These are phyloP conservation scores for Aegotheles bennettii DNA, from an alignment of 2,113 vertebrate species.

Conservation along the genomic window DNA sequence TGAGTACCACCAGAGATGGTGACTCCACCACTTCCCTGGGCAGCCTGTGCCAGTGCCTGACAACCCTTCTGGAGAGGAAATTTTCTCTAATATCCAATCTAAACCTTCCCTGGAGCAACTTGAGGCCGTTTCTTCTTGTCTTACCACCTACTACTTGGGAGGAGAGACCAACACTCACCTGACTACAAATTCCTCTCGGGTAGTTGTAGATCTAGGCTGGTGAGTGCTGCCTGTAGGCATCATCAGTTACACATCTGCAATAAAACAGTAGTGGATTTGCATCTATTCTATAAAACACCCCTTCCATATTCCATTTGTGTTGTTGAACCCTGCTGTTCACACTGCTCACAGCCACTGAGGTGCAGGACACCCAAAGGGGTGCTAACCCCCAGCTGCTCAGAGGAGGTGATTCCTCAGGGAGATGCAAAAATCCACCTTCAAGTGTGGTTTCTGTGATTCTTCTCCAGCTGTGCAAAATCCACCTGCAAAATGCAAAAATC, in stretches of 20 bases:
- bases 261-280: background rate
- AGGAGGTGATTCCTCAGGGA: background rate
- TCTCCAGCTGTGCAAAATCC: background rate
- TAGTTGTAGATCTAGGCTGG: background rate
- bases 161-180: background rate
- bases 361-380: accelerated
- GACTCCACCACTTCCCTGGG: background rate
- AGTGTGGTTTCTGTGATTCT: background rate
- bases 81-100: background rate
- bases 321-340: background rate
- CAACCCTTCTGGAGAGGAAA: background rate
- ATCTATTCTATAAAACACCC: background rate
- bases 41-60: background rate
- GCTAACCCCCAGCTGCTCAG: background rate
- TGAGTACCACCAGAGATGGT: background rate
- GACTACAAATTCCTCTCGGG: accelerated
- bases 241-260: background rate
- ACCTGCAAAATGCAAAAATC: background rate
- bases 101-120: background rate
- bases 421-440: background rate
- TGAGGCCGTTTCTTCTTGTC: background rate
- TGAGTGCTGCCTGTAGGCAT: background rate
- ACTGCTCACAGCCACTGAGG: accelerated
- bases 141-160: accelerated
- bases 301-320: background rate